Evolutionary conservation across 2,888 invertebrate species (phyloP), one percentile per base, ranked within the genome.

Genomic region (Entomobrya proxima): DNA sequence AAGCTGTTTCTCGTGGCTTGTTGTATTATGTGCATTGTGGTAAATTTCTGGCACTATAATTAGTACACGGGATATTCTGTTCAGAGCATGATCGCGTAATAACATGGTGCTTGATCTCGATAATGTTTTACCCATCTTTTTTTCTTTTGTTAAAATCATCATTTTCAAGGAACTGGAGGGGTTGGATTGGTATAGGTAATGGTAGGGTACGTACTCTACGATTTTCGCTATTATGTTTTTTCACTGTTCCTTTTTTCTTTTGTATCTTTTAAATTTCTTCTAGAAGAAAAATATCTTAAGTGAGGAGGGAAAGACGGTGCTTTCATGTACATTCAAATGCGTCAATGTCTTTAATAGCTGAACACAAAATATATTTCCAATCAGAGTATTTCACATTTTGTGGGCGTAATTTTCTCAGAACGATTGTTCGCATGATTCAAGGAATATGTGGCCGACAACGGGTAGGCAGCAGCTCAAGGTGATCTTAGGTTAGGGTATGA

Each of bases 341-440:
- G 58, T 9, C 6, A 58, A 0, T 24, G 13, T 61, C 32, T 61
- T 50, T 72, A 37, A 81, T 80, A 30, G 30, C 32, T 47, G 11
- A 37, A 37, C 67, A 67, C 44, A 55, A 50, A 67, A 35, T n/a
- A 61, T 21, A 74, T 58, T 80, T 52, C 75, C 75, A 83, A 83
- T 76, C 76, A 83, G 76, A 27, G 81, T 58, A 72, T 80, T 72
- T 72, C 72, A 80, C 61, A 75, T 83, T 52, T 72, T 69, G 86
- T 77, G 86, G 81, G 86, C 82, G 86, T 76, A 86, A 35, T 78
- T 52, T 86, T 86, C 86, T 81, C 69, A 81, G 86, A 81, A 84
- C 24, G 30, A 55, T 30, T 50, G 18, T 40, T 24, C 37, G 18
- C 32, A 61, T 35, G 9, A 37, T 30, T 30, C 76, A 30, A 30